These are phyloP conservation scores for Octopus bimaculoides DNA, from an alignment of 1,140 invertebrate species.

Conservation along the genomic window DNA sequence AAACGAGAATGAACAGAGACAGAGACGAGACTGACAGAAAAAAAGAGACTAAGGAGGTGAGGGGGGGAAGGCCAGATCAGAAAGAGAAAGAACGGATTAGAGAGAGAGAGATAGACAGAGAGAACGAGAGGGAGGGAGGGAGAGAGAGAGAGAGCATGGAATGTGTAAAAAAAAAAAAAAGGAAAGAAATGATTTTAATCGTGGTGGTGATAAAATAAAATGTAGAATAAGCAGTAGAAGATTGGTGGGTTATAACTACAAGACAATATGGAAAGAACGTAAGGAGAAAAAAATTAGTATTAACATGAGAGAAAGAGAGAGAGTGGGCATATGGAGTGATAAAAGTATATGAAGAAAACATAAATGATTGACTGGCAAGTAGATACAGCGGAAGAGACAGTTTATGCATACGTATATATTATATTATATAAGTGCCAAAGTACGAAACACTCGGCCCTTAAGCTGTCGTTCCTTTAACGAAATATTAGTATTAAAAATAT, in stretches of 20 bases:
- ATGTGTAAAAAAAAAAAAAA: no score
- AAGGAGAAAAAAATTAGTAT: neutral
- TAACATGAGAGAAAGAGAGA: neutral
- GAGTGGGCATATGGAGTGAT: no score
- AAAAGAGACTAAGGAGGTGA: neutral
- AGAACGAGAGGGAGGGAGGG: neutral
- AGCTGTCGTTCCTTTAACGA: no score
- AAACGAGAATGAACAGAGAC: neutral
- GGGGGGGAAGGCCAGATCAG: no score
- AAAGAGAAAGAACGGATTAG: neutral
- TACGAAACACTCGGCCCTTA: no score
- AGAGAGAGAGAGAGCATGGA: neutral
- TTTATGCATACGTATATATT: no score
- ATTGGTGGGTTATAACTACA: neutral
- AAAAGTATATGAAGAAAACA: no score
- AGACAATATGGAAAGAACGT: neutral
- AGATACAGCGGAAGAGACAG: no score
- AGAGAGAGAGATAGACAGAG: neutral
- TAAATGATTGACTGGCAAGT: no score
- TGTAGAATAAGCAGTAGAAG: neutral
- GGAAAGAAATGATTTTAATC: no score
- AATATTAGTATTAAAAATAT: no score
- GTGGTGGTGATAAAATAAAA: neutral
- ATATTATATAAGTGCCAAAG: no score
- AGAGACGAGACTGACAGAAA: neutral